phyloP scores from a whole-genome alignment of 2,113 vertebrate species.

The Cavia porcellus region DNA sequence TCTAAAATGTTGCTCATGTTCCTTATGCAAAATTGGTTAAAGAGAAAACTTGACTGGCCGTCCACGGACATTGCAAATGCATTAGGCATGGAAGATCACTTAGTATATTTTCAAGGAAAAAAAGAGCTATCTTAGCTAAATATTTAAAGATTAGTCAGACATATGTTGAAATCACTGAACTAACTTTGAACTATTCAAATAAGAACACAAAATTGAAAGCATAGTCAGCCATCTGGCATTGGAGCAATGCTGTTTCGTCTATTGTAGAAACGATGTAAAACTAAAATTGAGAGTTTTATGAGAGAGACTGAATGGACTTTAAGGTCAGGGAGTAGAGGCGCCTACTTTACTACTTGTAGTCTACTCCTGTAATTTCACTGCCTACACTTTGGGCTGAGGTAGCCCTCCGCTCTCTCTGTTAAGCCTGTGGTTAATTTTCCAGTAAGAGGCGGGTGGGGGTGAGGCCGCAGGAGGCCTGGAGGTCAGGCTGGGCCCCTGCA shows the following conservation, averaged over 20 bases:
- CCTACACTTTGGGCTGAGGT: neutral
- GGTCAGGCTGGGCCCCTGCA: constrained; percentile 37
- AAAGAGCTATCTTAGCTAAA: constrained; percentile 22
- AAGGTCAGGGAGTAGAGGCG: neutral
- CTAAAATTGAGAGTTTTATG: neutral
- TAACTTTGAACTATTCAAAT: constrained; percentile 21
- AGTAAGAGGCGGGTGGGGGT: neutral
- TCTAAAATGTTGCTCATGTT: neutral
- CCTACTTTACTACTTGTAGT: neutral
- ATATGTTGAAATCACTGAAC: constrained; percentile 36
- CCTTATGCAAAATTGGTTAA: neutral
- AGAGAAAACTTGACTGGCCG: neutral
- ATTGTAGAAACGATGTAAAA: neutral
- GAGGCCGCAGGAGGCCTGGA: neutral
- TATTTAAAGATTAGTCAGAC: neutral
- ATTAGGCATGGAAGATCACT: neutral
- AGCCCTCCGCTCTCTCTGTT: neutral
- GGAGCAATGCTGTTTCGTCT: neutral
- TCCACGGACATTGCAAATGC: neutral
- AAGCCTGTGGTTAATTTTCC: constrained; percentile 64
- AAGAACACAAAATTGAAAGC: neutral
- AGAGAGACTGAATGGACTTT: neutral
- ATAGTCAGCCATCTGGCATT: neutral
- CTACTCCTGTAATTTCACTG: neutral
- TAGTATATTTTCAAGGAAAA: neutral